These are phyloP conservation scores for Spinus pinus DNA, from an alignment of 2,797 vertebrate species.

Conservation along the genomic window DNA sequence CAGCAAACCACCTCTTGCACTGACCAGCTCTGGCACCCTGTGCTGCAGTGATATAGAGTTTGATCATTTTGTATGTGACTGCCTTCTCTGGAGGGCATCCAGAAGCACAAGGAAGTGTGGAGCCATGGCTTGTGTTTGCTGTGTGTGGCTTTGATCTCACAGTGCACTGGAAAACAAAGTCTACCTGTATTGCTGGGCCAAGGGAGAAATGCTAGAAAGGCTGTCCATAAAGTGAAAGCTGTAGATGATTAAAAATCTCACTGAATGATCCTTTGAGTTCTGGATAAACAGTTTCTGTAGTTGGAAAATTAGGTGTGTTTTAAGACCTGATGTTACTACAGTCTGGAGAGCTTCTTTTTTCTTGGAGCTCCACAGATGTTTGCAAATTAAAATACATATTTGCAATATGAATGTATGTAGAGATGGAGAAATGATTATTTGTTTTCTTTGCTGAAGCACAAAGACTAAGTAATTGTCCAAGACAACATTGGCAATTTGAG, in stretches of 20 bases:
- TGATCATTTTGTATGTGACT: not conserved
- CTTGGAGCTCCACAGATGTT: not conserved
- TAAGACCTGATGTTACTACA: not conserved
- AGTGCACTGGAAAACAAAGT: not conserved
- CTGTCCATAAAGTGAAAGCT: not conserved
- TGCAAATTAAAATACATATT: not conserved
- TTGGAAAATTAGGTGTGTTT: not conserved
- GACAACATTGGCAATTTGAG: not conserved
- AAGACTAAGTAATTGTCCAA: not conserved
- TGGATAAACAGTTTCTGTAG: not conserved
- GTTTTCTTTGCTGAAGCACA: not conserved
- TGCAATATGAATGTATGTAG: not conserved
- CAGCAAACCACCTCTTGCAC: not conserved
- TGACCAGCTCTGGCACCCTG: accelerated
- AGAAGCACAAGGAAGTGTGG: not conserved
- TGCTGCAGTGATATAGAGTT: not conserved
- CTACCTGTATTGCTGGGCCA: not conserved
- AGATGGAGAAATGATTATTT: not conserved
- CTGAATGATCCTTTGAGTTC: not conserved
- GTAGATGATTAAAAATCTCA: not conserved
- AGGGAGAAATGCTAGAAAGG: not conserved
- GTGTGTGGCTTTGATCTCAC: not conserved
- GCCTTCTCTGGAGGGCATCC: not conserved
- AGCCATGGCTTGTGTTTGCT: not conserved
- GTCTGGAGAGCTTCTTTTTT: not conserved